Percentiles rank a stretch among this genome's conserved stretches.
phyloP scores from a whole-genome alignment of 2,888 invertebrate genomes.

The Actias luna region DNA sequence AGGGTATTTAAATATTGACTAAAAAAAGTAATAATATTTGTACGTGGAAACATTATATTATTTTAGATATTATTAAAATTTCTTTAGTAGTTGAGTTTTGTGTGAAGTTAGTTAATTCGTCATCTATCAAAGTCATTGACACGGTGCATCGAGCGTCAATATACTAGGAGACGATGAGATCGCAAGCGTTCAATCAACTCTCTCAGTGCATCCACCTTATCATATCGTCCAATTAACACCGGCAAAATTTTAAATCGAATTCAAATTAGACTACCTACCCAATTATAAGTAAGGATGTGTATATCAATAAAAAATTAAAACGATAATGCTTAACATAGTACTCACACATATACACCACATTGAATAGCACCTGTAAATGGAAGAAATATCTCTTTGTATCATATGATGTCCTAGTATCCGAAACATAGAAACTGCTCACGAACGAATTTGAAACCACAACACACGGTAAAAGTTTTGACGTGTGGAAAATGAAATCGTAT shows the following conservation, averaged over 20 bases:
- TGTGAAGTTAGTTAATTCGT: conserved; percentile 68
- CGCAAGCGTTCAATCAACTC: conserved; percentile 69
- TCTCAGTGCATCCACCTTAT: conserved; percentile 69
- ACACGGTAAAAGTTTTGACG: conserved; percentile 57
- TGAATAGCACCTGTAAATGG: conserved; percentile 38
- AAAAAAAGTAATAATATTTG: no score
- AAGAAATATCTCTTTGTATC: conserved; percentile 36
- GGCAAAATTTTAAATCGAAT: conserved; percentile 17
- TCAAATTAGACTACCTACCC: conserved; percentile 9
- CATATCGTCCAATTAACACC: conserved; percentile 32
- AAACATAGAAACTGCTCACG: conserved; percentile 72
- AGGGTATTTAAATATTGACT: no score
- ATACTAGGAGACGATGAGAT: conserved; percentile 72
- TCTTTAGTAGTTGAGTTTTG: no score
- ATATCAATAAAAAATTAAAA: not conserved
- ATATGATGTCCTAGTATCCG: conserved; percentile 62
- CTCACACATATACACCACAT: conserved; percentile 47
- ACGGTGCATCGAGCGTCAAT: conserved; percentile 64
- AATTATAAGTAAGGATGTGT: not conserved
- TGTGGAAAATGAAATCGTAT: conserved; percentile 60
- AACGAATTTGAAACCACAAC: conserved; percentile 63
- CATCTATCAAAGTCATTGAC: conserved; percentile 76
- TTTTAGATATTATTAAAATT: no score
- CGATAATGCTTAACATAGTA: conserved; percentile 39
- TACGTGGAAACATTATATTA: no score